Conservation (phyloP, 2,888 invertebrate species). For the Andrena hattorfiana region DNA sequence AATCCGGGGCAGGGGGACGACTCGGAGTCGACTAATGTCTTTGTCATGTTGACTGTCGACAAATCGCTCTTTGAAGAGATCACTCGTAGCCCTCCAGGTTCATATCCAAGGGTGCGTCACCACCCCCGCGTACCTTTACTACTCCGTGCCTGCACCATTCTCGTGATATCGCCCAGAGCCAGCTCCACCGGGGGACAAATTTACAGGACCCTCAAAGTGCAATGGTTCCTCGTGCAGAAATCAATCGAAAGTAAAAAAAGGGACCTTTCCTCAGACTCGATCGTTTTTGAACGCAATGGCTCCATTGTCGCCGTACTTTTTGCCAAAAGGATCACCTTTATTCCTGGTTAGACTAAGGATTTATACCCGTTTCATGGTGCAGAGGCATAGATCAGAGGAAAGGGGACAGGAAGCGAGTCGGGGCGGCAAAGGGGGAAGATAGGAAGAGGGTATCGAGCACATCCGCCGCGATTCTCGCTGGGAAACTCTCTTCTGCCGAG, state of each 20-base stretch:
- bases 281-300: no score
- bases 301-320: no score
- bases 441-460: slow-evolving; percentile 48
- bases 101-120: slow-evolving; percentile 36
- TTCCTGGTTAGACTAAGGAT: background rate
- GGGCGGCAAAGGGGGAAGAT: slow-evolving; percentile 16
- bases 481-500: slow-evolving; percentile 27
- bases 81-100: slow-evolving; percentile 44
- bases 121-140: slow-evolving; percentile 25
- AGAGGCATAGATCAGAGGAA: slow-evolving; percentile 29
- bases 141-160: slow-evolving; percentile 45
- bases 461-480: slow-evolving; percentile 42
- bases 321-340: no score
- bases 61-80: slow-evolving; percentile 80
- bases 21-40: slow-evolving; percentile 80
- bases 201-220: background rate
- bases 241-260: background rate
- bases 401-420: slow-evolving; percentile 19
- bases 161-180: slow-evolving; percentile 18
- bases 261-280: no score
- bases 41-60: slow-evolving; percentile 84
- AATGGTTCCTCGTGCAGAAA: background rate
- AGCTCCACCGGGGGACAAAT: background rate
- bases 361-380: background rate
- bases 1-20: slow-evolving; percentile 4